Base-by-base conservation (phyloP, 53 echinoderm and acorn worm species). In the Hippasteria phrygiana region DNA sequence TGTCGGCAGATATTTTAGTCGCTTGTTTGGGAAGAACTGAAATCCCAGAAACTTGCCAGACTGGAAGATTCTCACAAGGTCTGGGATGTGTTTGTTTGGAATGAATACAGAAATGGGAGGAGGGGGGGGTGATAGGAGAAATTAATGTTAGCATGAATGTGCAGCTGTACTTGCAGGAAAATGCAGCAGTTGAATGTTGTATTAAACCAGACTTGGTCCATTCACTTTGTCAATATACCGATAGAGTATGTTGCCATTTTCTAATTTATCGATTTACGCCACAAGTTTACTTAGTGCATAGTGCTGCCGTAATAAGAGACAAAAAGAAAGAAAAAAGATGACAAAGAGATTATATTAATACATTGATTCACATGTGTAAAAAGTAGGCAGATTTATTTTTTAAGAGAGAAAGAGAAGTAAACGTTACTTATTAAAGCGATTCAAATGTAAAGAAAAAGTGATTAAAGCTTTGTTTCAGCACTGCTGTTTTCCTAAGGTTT, bases 381-480 rank as follows among this genome's bases (percentile, higher is more conserved):
- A 72, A 42, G 43, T 43, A 72, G 73, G 14, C 43, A 42, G 73
- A 72, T 72, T 72, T 72, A 42, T 72, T 72, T 72, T 72, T 72
- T 72, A 34, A 36, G 33, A 10, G 64, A 64, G 64, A 64, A 32
- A 6, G 47, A 9, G 47, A 47, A 13, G 13, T 47, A 9, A 47
- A 47, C 47, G 47, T 9, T 47, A 47, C 6, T 47, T 6, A 9
- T 54, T 20, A 59, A 59, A 24, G 59, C 3, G n/a, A 59, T 26
- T 59, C 26, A 59, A 59, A 59, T 59, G 47, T 66, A 14, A 66
- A 32, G n/a, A 20, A 42, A 72, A 42, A 8, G 18, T 42, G 9
- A 39, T 11, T 20, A 59, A 12, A 20, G 8, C 62, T 72, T 72
- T 72, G 13, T 40, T 72, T 40, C 41, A 72, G 43, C 73, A 72